Evolutionary conservation across 2,113 vertebrate genomes (phyloP), one percentile per base, ranked within the genome.

Genomic region (Pyxicephalus adspersus): DNA sequence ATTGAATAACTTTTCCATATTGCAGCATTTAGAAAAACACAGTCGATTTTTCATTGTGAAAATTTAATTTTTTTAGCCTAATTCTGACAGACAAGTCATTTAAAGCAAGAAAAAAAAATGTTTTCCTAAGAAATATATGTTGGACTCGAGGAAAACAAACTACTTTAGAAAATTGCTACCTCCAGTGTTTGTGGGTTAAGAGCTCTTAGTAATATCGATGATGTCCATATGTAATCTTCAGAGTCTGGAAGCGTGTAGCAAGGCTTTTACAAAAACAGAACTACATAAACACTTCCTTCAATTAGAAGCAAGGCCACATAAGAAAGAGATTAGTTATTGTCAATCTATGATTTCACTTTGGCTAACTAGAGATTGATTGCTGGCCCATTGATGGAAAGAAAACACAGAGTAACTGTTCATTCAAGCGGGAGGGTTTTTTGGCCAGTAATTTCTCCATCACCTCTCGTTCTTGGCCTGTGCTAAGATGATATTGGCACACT

Each of bases 151-250:
- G 51, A 74, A 74, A 74, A 74, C 71, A 74, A 74, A 60, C 57
- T 76, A 63, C 57, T 76, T 76, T 64, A 63, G 73, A 76, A 76
- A 76, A 64, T 76, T 76, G 73, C 71, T 76, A 76, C 73, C 73
- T 63, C 58, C 64, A 58, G 28, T 64, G 73, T 25, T 15, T 51
- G 57, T 50, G 58, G 73, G 23, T 64, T 76, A 64, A 76, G 58
- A 64, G 73, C 34, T 58, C 34, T 45, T 34, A 64, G 61, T 51
- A 63, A 68, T 45, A 68, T 76, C 58, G 26, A 76, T 63, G 28
- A 26, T 45, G 55, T 25, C 57, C 31, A 19, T 51, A 45, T 18
- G 31, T 63, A 61, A 63, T 64, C 38, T 25, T 50, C 26, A 4
- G 31, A 63, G 73, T 64, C 58, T 50, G 73, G 38, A 64, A 76